Evolutionary conservation across 1,140 invertebrate genomes (phyloP).

Genomic region (Babylonia areolata): DNA sequence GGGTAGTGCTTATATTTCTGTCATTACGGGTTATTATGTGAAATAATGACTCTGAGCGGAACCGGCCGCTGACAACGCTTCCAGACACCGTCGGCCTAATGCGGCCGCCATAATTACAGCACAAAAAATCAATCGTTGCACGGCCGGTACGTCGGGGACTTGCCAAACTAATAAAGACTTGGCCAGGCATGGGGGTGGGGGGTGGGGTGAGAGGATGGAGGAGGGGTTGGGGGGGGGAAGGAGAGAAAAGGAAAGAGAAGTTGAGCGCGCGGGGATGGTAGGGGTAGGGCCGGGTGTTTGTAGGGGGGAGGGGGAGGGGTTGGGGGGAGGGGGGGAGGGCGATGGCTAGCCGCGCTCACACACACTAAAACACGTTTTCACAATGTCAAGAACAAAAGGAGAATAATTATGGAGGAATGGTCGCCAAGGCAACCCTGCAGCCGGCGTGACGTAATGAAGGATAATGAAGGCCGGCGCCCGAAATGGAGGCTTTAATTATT

Average conservation of each 20-base stretch:
- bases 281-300: neutral
- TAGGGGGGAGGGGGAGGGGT: neutral
- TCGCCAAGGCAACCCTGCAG: conserved; percentile 31
- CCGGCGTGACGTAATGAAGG: conserved; percentile 36
- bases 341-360: too few relatives aligned
- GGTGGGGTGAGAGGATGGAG: neutral
- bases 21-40: conserved; percentile 48
- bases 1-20: conserved; percentile 48
- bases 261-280: neutral
- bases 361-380: conserved; percentile 43
- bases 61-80: conserved; percentile 27
- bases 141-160: neutral
- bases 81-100: conserved; percentile 3
- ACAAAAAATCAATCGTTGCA: conserved; percentile 26
- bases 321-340: neutral
- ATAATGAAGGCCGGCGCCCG: conserved; percentile 31
- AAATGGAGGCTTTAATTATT: conserved; percentile 41
- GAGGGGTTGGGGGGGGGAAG: neutral
- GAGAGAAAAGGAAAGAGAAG: neutral
- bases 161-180: conserved; percentile 31
- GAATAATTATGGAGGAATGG: neutral
- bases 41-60: conserved; percentile 45
- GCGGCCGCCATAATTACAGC: conserved; percentile 33
- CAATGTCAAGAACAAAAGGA: conserved; percentile 42
- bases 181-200: neutral